Conservation (phyloP, 2,888 invertebrate genomes). For the Anthrax anthrax region DNA sequence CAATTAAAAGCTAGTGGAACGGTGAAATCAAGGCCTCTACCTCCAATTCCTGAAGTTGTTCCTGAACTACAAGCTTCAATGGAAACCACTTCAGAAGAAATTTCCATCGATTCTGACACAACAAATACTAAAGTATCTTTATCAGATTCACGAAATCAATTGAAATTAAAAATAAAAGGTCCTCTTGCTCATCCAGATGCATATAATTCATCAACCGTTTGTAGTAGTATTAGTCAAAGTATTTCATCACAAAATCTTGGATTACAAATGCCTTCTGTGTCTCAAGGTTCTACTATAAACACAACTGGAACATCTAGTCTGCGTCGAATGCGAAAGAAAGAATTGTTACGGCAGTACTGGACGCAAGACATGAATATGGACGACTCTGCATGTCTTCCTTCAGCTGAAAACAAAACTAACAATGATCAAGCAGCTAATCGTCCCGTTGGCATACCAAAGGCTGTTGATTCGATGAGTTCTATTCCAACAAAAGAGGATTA, state of each 20-base stretch:
- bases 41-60: conserved; percentile 19
- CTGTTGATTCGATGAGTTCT: conserved; percentile 75
- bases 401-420: conserved; percentile 28
- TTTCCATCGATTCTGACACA: conserved; percentile 35
- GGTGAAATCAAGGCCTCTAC: conserved; percentile 21
- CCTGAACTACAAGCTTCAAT: conserved; percentile 27
- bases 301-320: conserved; percentile 57
- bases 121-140: conserved; percentile 55
- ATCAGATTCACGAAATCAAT: conserved; percentile 68
- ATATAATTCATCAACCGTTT: conserved; percentile 46
- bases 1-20: conserved; percentile 47
- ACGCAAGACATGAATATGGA: conserved; percentile 78
- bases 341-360: conserved; percentile 69
- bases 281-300: conserved; percentile 35
- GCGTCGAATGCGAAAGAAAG: conserved; percentile 80
- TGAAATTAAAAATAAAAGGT: conserved; percentile 83
- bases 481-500: conserved; percentile 79
- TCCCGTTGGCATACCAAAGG: conserved; percentile 53
- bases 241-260: conserved; percentile 6
- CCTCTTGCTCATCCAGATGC: conserved; percentile 64
- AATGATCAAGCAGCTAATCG: conserved; percentile 40
- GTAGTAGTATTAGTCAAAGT: conserved; percentile 29
- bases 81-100: conserved; percentile 35
- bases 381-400: conserved; percentile 45
- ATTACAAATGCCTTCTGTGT: conserved; percentile 24